Evolutionary conservation across 2,888 invertebrate species (phyloP), one percentile per base, ranked within the genome.

Genomic region (Drosophila affinis): DNA sequence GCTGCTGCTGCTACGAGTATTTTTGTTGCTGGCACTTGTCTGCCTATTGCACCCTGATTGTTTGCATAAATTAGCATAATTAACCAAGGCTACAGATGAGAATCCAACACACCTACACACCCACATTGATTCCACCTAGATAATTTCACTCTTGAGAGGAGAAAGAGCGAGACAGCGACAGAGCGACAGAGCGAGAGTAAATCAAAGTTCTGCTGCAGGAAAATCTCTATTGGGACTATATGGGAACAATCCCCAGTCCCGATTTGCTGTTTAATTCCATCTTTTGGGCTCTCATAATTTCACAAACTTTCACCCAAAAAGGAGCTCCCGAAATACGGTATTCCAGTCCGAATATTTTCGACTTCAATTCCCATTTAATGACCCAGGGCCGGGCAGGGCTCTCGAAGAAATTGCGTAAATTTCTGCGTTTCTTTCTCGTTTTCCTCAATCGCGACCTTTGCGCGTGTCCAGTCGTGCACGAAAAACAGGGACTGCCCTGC

Each of bases 11-110:
- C 65, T 58, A 34, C 24, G 57, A 49, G 56, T 34, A 9, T 53
- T 57, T 32, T 51, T 39, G 49, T 29, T 68, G 34, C 75, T 83
- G 88, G 51, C 87, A 78, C 87, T 88, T 88, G 81, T 87, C 84
- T 76, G 88, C 81, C 81, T 79, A 82, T 82, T 82, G 81, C 79
- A 71, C 72, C 73, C 87, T 78, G 88, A 83, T 83, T 83, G 88
- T 88, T 88, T 78, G 87, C 81, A 83, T 83, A 83, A 88, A 88
- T 83, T 83, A 87, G 72, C 87, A 88, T 88, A 83, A 88, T 83
- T 83, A 87, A 83, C 77, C 88, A 73, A 72, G 72, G 76, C 76
- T 75, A 64, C 76, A 47, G 49, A 56, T 67, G 55, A 67, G 61
- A 32, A 54, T 49, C 48, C 29, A 46, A 21, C n/a, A 45, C 39